Conservation (phyloP, 1,140 invertebrate species). For the Caenorhabditis remanei region DNA sequence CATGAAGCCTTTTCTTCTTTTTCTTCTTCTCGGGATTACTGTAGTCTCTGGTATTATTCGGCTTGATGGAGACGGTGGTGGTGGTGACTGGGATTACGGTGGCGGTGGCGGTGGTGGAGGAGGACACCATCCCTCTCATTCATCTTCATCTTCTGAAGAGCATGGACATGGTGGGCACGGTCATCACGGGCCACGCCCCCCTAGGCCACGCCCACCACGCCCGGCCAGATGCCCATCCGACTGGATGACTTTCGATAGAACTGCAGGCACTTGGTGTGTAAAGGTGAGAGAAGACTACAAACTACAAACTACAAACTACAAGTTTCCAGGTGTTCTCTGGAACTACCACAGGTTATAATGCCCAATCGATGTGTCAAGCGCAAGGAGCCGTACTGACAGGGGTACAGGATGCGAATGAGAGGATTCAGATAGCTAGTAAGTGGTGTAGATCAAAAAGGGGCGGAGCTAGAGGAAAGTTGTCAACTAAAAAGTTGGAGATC, state of each 20-base stretch:
- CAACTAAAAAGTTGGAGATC: background rate
- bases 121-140: background rate
- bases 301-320: background rate
- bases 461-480: background rate
- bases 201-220: background rate
- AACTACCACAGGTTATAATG: background rate
- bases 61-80: too few species aligned
- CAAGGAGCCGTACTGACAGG: background rate
- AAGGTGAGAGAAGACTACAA: background rate
- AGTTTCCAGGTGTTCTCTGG: too few species aligned
- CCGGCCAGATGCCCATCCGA: background rate
- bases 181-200: background rate
- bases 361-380: background rate
- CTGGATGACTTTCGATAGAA: background rate
- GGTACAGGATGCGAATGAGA: background rate
- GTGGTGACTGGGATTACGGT: background rate
- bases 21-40: background rate
- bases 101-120: background rate
- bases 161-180: background rate
- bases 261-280: background rate
- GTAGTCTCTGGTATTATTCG: background rate
- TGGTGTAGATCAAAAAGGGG: background rate
- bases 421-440: background rate
- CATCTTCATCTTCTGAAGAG: background rate
- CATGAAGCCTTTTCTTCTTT: background rate